Evolutionary conservation across 2,888 invertebrate genomes (phyloP).

Genomic region (Lepidochitona cinerea): DNA sequence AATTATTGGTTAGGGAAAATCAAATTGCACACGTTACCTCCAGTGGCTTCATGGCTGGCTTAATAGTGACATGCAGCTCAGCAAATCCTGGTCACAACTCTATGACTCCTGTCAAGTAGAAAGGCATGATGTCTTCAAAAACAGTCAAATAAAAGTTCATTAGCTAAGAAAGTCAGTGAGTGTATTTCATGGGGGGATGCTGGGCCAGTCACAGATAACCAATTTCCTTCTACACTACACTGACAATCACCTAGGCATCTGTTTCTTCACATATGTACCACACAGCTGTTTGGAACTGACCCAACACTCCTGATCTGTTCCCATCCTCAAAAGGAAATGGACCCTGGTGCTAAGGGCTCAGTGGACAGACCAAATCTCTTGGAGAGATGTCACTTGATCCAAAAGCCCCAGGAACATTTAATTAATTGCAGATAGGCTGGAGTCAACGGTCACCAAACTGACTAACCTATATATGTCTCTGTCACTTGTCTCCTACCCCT

Average conservation of each 20-base stretch:
- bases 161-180: not conserved
- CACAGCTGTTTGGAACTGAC: slow-evolving; percentile 9
- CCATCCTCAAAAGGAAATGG: slow-evolving; percentile 8
- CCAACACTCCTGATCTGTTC: slow-evolving; percentile 1
- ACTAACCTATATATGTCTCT: no score
- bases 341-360: not conserved
- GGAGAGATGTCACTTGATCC: not conserved
- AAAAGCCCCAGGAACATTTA: not conserved
- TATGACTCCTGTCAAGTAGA: slow-evolving; percentile 1
- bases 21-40: slow-evolving; percentile 28
- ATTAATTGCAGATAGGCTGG: not conserved
- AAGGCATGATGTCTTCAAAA: not conserved
- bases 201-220: slow-evolving; percentile 6
- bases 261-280: slow-evolving; percentile 7
- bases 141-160: slow-evolving; percentile 2
- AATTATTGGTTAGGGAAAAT: not conserved
- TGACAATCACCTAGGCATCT: slow-evolving; percentile 1
- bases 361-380: not conserved
- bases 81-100: slow-evolving; percentile 6
- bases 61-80: slow-evolving; percentile 25
- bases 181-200: not conserved
- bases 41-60: slow-evolving; percentile 36
- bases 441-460: not conserved
- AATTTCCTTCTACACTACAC: slow-evolving; percentile 7
- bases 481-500: no score